Percentiles rank a stretch among this genome's conserved stretches.
These are phyloP conservation scores for Azemiops feae DNA, from an alignment of 2,113 vertebrate species.

Conservation along the genomic window DNA sequence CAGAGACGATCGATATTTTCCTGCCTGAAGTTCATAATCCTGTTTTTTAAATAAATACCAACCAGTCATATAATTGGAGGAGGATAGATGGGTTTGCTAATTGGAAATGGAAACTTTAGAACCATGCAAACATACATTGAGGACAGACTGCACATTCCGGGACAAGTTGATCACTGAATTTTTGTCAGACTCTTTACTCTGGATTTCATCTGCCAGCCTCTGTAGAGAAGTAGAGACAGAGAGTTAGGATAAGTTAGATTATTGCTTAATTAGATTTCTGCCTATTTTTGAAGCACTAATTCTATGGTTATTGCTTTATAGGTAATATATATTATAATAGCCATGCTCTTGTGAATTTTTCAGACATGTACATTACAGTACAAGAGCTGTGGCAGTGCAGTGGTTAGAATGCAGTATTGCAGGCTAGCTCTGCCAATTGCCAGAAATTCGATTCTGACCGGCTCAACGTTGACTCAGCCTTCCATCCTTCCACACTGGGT, in stretches of 20 bases:
- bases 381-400: too few species aligned
- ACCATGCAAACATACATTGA: slow-evolving; percentile 73
- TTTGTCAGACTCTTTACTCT: slow-evolving; percentile 80
- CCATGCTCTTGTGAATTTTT: not conserved
- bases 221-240: slow-evolving; percentile 56
- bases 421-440: too few species aligned
- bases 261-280: not conserved
- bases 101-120: not conserved
- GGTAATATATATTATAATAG: not conserved
- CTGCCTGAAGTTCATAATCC: slow-evolving; percentile 84
- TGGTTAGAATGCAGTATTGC: too few species aligned
- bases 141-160: slow-evolving; percentile 77
- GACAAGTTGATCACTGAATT: slow-evolving; percentile 75
- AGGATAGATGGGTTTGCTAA: slow-evolving; percentile 6
- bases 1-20: slow-evolving; percentile 83
- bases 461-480: too few species aligned
- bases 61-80: slow-evolving; percentile 24
- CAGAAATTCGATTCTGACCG: too few species aligned
- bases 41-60: slow-evolving; percentile 53
- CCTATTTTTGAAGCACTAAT: not conserved
- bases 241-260: not conserved
- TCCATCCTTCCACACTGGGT: too few species aligned
- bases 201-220: slow-evolving; percentile 85
- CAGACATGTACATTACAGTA: too few species aligned
- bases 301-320: not conserved